Evolutionary conservation across 2,797 vertebrate species (phyloP), one percentile per base, ranked within the genome.

Genomic region (Characodon lateralis): DNA sequence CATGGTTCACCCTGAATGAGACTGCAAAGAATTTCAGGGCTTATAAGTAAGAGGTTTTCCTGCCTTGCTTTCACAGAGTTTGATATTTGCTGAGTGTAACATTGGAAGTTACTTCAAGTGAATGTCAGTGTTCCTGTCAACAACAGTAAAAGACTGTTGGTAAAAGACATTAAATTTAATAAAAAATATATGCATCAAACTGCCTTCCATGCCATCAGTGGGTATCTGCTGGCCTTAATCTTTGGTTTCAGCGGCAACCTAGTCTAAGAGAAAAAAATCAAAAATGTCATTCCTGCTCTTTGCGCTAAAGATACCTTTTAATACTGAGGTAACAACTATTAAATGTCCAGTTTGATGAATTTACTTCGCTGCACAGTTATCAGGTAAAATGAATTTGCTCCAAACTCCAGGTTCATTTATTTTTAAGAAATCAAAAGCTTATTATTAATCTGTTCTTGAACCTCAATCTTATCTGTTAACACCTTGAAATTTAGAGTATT

Each of bases 11-110:
- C 35, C 35, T 13, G 35, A 24, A 66, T 8, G 20, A 41, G 63
- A 6, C 35, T 24, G 18, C 20, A 63, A 35, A 39, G 22, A 73
- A 41, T 70, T 72, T 82, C 48, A 50, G 65, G 43, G 71, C 22
- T 73, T 35, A 1, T 1, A 71, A 35, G 14, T 28, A 10, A 5
- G 1, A 43, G 22, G 26, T 68, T 79, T 77, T 58, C 14, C 35
- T 14, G 66, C 51, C 24, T 70, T 63, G 22, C 68, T 79, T 70
- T 22, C 31, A 39, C 1, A 9, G 14, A 68, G 2, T 72, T 76
- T 69, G 51, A 73, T 2, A 26, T 61, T 65, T 74, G 55, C 56
- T 66, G 50, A 72, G 72, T 56, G 20, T 14, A 8, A 28, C 46
- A 28, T 31, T 31, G 35, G 7, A 20, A 65, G 31, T 75, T 51